phyloP scores from a whole-genome alignment of 2,797 vertebrate species.

The Pipistrellus pygmaeus region DNA sequence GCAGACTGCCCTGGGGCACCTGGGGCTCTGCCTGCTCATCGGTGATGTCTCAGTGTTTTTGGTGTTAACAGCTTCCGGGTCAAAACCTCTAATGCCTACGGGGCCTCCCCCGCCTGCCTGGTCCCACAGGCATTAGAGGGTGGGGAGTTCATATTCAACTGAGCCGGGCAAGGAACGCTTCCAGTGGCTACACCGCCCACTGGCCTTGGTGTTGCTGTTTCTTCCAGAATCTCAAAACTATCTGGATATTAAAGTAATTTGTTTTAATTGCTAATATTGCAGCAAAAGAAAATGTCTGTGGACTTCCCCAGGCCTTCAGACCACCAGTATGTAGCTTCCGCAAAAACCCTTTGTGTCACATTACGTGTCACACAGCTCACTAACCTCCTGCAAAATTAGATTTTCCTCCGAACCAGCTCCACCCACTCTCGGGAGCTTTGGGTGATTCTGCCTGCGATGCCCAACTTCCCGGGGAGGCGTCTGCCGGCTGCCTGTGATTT shows the following conservation, averaged over 20 bases:
- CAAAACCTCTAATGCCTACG: not conserved
- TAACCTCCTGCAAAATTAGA: slow-evolving; percentile 19
- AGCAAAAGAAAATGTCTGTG: slow-evolving; percentile 13
- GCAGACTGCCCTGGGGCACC: not conserved
- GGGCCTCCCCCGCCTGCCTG: too few species aligned
- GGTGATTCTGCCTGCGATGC: not conserved
- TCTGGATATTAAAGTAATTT: not conserved
- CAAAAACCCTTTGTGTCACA: not conserved
- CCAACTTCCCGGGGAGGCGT: not conserved
- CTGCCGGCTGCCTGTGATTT: slow-evolving; percentile 35
- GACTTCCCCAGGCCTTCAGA: not conserved
- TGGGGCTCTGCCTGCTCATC: not conserved
- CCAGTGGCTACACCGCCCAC: fast-evolving
- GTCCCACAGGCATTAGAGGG: too few species aligned
- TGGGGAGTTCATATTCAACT: not conserved
- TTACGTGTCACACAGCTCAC: not conserved
- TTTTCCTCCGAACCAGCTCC: not conserved
- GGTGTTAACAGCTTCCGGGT: not conserved
- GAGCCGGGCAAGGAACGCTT: not conserved
- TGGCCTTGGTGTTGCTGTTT: not conserved
- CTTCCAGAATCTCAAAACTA: not conserved
- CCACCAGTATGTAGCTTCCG: not conserved
- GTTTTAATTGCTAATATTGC: not conserved
- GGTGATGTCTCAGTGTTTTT: not conserved
- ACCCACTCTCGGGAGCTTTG: not conserved